These are phyloP conservation scores for Apoda limacodes DNA, from an alignment of 2,888 invertebrate species.

Conservation along the genomic window DNA sequence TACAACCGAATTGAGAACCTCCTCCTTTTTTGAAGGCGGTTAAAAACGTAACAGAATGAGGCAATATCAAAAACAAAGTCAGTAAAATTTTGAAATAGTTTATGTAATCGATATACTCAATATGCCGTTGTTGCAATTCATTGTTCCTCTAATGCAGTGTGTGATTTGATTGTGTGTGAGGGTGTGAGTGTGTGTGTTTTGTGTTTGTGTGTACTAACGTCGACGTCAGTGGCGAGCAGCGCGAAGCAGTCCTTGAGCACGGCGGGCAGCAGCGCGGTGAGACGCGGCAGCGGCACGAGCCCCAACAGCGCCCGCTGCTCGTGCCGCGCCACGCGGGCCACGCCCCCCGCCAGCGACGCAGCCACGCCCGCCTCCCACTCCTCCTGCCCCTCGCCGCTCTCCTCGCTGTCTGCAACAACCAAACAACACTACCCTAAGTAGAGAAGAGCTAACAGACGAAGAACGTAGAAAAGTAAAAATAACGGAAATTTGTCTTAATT, in stretches of 20 bases:
- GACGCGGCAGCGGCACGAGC: slow-evolving; percentile 84
- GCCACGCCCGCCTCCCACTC: slow-evolving; percentile 48
- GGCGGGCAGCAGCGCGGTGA: slow-evolving; percentile 85
- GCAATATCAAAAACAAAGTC: no score
- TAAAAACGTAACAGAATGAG: no score
- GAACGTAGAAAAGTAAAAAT: no score
- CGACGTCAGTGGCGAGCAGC: slow-evolving; percentile 86
- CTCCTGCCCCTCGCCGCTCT: slow-evolving; percentile 42
- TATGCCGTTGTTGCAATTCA: no score
- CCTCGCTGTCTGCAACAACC: slow-evolving; percentile 34
- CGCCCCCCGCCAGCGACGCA: slow-evolving; percentile 82
- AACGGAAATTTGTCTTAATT: no score
- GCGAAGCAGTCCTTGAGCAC: slow-evolving; percentile 89
- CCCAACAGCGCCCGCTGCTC: slow-evolving; percentile 87
- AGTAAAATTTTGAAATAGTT: no score
- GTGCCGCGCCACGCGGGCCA: slow-evolving; percentile 88
- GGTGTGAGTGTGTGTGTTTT: not conserved
- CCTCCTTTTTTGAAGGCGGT: no score
- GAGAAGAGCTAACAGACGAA: no score
- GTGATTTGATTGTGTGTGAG: not conserved
- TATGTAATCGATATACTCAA: no score
- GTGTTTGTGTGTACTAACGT: slow-evolving; percentile 55
- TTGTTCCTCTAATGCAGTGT: no score
- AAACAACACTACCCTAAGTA: not conserved
- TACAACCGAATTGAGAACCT: no score